Base-by-base conservation (phyloP, 1,140 invertebrate genomes). In the Drosophila leontia region DNA sequence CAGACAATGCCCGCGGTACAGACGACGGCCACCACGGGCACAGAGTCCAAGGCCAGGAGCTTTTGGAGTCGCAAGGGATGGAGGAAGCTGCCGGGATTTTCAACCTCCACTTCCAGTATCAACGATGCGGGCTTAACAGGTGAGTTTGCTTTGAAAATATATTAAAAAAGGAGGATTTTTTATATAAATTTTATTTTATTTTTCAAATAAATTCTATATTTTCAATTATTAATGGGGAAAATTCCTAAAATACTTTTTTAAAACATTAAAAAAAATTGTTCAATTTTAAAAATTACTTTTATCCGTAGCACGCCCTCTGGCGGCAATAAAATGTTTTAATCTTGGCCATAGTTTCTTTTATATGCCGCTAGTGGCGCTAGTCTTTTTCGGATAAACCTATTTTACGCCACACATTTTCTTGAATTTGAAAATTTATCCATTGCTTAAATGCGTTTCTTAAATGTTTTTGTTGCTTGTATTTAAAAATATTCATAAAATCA, bases 41-140 rank as follows among this genome's bases (percentile, higher is more conserved):
- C 56, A 5, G 91, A 92, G 37, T 92, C 91, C 41, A 92, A 92
- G 61, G 91, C 91, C n/a, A 94, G 93, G 58, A 94, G 95, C 41
- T 95, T 95, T 82, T 95, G 95, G 94, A 96, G 95, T 70, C 95
- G 95, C 92, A 96, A 96, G 82, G 94, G 95, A 2, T 97, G 96
- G 96, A 96, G 95, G 84, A 96, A 96, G 91, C 93, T 96, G 68
- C 95, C 96, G 19, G 95, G 95, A 17, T 95, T 96, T 67, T 95
- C 95, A 44, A 91, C 88, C 7, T 95, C 94, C 80, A 95, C 94
- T 35, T 94, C 94, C 76, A 95, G 94, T 84, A 95, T 95, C 79
- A 95, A 95, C 69, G 95, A 95, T 85, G 93, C 94, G 15, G 94
- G 95, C 67, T 91, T 95, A 68, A 93, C 94, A 91, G 94, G 95